These are phyloP conservation scores for Hoplodrina ambigua DNA, from an alignment of 2,888 invertebrate genomes.

Conservation along the genomic window DNA sequence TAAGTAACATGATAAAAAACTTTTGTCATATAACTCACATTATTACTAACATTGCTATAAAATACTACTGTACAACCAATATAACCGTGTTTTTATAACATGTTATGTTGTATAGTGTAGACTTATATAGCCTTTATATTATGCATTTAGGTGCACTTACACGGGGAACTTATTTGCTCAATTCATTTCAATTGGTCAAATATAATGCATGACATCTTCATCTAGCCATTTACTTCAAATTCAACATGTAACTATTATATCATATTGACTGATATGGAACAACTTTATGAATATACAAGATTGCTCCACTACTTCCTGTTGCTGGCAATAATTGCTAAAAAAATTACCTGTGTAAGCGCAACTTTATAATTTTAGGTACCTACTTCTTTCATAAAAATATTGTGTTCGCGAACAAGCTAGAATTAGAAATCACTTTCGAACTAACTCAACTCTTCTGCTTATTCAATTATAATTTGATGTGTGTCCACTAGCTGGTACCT, in stretches of 20 bases:
- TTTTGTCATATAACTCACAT: no score
- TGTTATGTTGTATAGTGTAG: neutral
- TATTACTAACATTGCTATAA: neutral
- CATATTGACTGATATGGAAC: neutral
- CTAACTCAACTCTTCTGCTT: constrained; percentile 2
- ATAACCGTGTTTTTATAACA: neutral
- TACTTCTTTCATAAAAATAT: constrained; percentile 4
- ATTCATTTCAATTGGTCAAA: constrained; percentile 4
- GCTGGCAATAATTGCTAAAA: neutral
- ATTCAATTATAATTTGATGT: neutral
- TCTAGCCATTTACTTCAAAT: neutral
- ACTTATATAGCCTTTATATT: neutral
- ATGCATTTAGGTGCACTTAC: constrained; percentile 22
- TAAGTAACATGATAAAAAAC: neutral
- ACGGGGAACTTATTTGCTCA: constrained; percentile 14
- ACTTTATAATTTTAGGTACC: constrained; percentile 9
- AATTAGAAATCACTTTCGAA: constrained; percentile 5
- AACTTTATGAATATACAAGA: neutral
- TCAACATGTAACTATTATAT: neutral
- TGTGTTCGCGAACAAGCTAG: constrained; percentile 18
- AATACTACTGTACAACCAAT: neutral
- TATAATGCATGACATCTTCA: neutral
- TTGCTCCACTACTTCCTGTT: neutral
- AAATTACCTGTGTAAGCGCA: constrained; percentile 12
- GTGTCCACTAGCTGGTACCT: neutral